Base-by-base conservation (phyloP, 2,113 vertebrate species). In the Alligator mississippiensis region DNA sequence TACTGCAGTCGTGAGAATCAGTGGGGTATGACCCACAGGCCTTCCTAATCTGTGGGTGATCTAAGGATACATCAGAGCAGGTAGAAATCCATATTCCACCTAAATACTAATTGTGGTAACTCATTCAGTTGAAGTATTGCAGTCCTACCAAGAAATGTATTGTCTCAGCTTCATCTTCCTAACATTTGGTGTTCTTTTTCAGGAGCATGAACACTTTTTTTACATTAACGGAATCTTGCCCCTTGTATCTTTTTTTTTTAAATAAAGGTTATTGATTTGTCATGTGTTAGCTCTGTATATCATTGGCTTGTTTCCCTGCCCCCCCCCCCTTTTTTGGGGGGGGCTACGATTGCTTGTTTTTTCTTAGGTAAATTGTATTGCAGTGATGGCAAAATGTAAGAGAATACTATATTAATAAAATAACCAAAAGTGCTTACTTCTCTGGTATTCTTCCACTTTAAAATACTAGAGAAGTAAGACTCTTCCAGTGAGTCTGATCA, bases 211-310 rank as follows among this genome's bases (percentile, higher is more conserved):
- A 88, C 96, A 94, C 87, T 70, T 97, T 87, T 93, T 95, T 94
- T 95, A 75, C 95, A 92, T 95, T 96, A 94, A 93, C 93, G 89
- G 93, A 96, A 96, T 87, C 72, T 85, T 93, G 90, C 76, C 88
- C 80, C 89, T 90, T 1, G 0, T 85, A 68, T 83, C 93, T 47
- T 90, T 57, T 85, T 91, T 95, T 4, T 34, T 34, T 34, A 94
- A 96, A 94, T 88, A 87, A 77, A 28, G 24, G 24, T 93, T 96
- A 95, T 90, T 96, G 94, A 90, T 95, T 75, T 90, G 64, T 90
- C 93, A 82, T 87, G 87, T 82, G 6, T 75, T 93, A 80, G 88
- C 95, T 95, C 82, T 90, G 94, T 96, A 94, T 87, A 89, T 87
- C 88, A 70, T 93, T 96, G 94, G 95, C 93, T 89, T 84, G 0